phyloP scores from a whole-genome alignment of 2,888 invertebrate genomes.

The Iselma pallidipennis region DNA sequence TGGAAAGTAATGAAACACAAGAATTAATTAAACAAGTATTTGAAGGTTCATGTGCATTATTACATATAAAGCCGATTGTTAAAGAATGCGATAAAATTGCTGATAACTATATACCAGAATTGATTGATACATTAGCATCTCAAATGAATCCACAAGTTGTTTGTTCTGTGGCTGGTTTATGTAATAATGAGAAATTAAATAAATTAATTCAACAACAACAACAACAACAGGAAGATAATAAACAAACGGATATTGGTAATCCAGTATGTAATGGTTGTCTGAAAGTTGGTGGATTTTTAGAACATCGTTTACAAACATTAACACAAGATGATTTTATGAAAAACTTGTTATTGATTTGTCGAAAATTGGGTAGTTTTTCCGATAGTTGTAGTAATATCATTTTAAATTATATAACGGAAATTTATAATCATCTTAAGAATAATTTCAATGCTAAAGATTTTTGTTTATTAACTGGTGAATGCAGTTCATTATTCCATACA shows the following conservation, averaged over 20 bases:
- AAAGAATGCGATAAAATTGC: constrained; percentile 79
- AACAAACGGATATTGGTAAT: no score
- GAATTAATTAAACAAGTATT: constrained; percentile 84
- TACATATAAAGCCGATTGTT: constrained; percentile 72
- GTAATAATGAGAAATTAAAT: constrained; percentile 77
- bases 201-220: constrained; percentile 55
- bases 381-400: constrained; percentile 79
- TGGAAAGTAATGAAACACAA: constrained; percentile 86
- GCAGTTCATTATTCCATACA: constrained; percentile 67
- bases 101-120: constrained; percentile 84
- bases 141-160: constrained; percentile 91
- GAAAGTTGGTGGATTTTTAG: constrained; percentile 58
- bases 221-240: background rate
- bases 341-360: constrained; percentile 60
- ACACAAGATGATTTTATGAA: background rate
- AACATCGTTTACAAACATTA: constrained; percentile 40
- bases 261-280: constrained; percentile 58
- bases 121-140: constrained; percentile 85
- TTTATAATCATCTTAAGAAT: constrained; percentile 65
- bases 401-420: constrained; percentile 72
- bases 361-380: constrained; percentile 70
- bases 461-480: constrained; percentile 79
- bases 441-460: constrained; percentile 68
- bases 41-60: constrained; percentile 83
- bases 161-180: constrained; percentile 85